These are phyloP conservation scores for Silurus meridionalis DNA, from an alignment of 2,113 vertebrate species.

Conservation along the genomic window DNA sequence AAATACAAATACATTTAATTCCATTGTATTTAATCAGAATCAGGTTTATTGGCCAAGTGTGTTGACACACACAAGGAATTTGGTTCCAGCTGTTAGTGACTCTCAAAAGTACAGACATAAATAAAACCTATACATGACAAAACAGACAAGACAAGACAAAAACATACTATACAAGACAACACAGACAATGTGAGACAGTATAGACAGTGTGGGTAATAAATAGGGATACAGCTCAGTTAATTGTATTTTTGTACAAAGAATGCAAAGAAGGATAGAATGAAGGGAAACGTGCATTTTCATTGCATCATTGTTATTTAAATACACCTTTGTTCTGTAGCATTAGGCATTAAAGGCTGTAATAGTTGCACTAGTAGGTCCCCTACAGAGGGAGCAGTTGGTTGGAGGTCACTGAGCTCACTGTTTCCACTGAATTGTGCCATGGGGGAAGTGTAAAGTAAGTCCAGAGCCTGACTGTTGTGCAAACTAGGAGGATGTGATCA, in stretches of 20 bases:
- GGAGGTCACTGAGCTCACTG: not conserved
- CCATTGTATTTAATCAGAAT: no score
- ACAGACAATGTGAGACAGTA: no score
- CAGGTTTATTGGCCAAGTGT: no score
- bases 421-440: not conserved
- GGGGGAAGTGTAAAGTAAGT: not conserved
- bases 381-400: slow-evolving; percentile 20
- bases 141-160: no score
- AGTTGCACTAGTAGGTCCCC: slow-evolving; percentile 6
- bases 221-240: no score
- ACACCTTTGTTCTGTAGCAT: not conserved
- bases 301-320: not conserved
- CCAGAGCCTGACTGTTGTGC: slow-evolving; percentile 24
- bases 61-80: no score
- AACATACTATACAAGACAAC: no score
- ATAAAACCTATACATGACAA: no score
- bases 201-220: no score
- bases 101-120: no score
- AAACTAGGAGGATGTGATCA: slow-evolving; percentile 45
- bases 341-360: not conserved
- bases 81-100: no score
- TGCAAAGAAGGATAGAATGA: not conserved
- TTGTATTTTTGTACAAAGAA: not conserved
- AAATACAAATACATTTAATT: no score
- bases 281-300: not conserved